Percentiles rank a stretch among this genome's conserved stretches.
Conservation (phyloP, 2,113 vertebrate species). For the Rhineura floridana region DNA sequence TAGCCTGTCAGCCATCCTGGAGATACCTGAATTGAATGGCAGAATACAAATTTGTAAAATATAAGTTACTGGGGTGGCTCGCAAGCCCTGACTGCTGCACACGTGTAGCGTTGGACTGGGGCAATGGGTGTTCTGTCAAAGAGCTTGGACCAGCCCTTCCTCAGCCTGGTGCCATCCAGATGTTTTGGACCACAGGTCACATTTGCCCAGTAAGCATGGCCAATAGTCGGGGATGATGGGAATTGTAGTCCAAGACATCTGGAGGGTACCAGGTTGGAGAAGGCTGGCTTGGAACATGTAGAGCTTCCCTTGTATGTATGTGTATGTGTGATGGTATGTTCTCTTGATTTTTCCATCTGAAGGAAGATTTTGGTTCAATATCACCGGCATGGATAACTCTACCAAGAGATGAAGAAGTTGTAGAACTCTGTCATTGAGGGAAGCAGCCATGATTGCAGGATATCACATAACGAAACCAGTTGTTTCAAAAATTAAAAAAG, state of each 20-base stretch:
- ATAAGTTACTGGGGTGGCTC: not conserved
- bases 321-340: not conserved
- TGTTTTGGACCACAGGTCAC: no score
- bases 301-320: not conserved
- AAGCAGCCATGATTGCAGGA: not conserved
- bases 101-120: not conserved
- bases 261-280: no score
- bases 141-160: not conserved
- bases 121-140: not conserved
- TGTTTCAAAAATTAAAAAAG: constrained; percentile 15
- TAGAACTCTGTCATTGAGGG: constrained; percentile 4
- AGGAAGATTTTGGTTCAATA: not conserved
- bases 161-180: no score
- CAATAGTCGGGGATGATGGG: no score
- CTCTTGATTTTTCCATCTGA: not conserved
- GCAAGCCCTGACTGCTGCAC: not conserved
- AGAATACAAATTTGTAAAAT: not conserved
- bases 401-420: not conserved
- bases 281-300: not conserved
- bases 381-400: not conserved
- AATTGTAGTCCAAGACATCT: no score
- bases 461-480: constrained; percentile 6
- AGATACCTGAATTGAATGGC: not conserved
- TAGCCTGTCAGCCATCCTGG: not conserved
- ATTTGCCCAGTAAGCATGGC: no score